Percentiles rank a stretch among this genome's conserved stretches.
These are phyloP conservation scores for Reticulitermes speratus DNA, from an alignment of 1,140 invertebrate species.

Conservation along the genomic window DNA sequence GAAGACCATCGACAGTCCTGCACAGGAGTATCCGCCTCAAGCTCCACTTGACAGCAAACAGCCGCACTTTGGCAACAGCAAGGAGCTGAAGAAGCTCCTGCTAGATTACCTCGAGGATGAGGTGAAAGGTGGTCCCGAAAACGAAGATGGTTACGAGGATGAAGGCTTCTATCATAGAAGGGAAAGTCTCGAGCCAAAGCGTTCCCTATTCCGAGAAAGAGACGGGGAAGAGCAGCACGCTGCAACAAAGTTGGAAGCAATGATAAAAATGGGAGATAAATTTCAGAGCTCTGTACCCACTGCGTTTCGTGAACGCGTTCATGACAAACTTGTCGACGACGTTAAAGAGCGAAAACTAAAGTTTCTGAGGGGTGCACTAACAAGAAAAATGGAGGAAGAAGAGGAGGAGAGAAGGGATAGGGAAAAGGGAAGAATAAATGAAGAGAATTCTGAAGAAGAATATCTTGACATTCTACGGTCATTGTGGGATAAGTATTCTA, in stretches of 20 bases:
- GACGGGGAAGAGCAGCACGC: not conserved
- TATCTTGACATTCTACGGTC: constrained; percentile 16
- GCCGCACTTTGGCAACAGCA: not conserved
- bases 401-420: not conserved
- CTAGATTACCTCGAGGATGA: constrained; percentile 23
- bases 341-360: not conserved
- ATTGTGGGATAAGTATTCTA: constrained; percentile 23
- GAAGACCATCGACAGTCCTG: not conserved
- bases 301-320: not conserved
- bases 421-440: not conserved
- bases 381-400: not conserved
- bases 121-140: not conserved
- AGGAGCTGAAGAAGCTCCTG: not conserved
- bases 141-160: not conserved
- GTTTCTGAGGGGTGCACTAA: not conserved
- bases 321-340: not conserved
- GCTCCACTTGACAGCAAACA: not conserved
- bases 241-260: not conserved
- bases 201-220: constrained; percentile 27
- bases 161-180: not conserved
- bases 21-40: not conserved
- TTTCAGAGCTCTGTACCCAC: not conserved
- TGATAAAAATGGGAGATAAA: not conserved
- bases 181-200: not conserved
- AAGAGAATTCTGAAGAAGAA: not conserved